Evolutionary conservation across 2,113 vertebrate species (phyloP).

Genomic region (Lasiurus borealis): DNA sequence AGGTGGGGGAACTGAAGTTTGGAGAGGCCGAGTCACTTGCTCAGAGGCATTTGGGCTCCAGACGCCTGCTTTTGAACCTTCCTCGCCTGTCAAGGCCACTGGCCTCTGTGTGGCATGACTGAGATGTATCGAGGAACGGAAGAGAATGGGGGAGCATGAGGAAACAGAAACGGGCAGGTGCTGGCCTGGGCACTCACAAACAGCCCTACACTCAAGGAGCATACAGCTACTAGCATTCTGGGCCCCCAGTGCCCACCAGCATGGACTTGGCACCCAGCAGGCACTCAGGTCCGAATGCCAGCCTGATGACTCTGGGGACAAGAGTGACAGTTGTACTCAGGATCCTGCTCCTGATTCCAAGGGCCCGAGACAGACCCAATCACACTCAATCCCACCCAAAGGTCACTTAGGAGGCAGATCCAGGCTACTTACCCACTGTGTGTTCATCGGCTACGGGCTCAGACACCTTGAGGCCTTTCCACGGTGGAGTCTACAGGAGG

Average conservation of each 20-base stretch:
- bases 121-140: neutral
- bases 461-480: constrained; percentile 42
- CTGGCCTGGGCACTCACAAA: neutral
- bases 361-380: neutral
- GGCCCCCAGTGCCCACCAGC: neutral
- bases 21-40: neutral
- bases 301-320: neutral
- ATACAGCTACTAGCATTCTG: neutral
- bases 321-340: neutral
- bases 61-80: neutral
- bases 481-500: constrained; percentile 24
- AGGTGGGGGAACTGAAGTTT: neutral
- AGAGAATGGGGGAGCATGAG: neutral
- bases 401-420: neutral
- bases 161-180: neutral
- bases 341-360: neutral
- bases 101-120: neutral
- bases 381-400: neutral
- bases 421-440: constrained; percentile 68
- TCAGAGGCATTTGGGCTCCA: neutral
- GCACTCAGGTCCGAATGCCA: neutral
- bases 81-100: neutral
- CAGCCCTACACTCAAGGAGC: neutral
- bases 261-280: neutral
- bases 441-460: neutral